Evolutionary conservation across 2,888 invertebrate species (phyloP).

Genomic region (Pristionchus entomophagus): DNA sequence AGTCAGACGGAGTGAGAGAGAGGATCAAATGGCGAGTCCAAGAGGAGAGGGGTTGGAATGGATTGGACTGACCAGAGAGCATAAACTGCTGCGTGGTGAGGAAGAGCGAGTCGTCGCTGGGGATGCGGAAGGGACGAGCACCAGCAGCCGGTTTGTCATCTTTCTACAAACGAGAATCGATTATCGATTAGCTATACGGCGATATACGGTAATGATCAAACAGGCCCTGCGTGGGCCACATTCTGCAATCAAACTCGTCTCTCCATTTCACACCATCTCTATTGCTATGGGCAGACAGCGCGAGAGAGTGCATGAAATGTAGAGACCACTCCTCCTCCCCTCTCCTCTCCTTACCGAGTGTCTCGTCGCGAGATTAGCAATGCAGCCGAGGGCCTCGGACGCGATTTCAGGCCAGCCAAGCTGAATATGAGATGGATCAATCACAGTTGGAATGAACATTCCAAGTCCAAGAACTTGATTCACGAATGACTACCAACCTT

Average conservation of each 20-base stretch:
- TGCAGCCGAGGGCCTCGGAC: constrained; percentile 44
- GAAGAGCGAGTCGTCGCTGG: constrained; percentile 42
- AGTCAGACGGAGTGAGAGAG: too few relatives aligned
- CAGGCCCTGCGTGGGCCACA: too few relatives aligned
- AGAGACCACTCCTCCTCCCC: too few relatives aligned
- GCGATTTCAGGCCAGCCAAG: constrained; percentile 43
- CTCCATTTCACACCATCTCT: too few relatives aligned
- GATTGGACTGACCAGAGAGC: constrained; percentile 7
- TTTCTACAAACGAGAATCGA: not conserved
- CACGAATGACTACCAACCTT: not conserved
- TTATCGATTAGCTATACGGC: too few relatives aligned
- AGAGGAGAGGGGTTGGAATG: too few relatives aligned
- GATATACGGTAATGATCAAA: not conserved
- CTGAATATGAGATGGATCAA: not conserved
- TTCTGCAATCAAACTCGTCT: too few relatives aligned
- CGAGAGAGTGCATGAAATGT: too few relatives aligned
- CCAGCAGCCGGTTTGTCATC: not conserved
- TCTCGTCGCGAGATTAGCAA: constrained; percentile 42
- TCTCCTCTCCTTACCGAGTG: not conserved
- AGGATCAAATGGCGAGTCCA: too few relatives aligned
- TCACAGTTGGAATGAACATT: not conserved
- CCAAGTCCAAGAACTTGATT: not conserved
- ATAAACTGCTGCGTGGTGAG: constrained; percentile 32
- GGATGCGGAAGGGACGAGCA: constrained; percentile 22
- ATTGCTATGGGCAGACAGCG: too few relatives aligned